phyloP scores from a whole-genome alignment of 2,113 vertebrate genomes.

The Heteronetta atricapilla region DNA sequence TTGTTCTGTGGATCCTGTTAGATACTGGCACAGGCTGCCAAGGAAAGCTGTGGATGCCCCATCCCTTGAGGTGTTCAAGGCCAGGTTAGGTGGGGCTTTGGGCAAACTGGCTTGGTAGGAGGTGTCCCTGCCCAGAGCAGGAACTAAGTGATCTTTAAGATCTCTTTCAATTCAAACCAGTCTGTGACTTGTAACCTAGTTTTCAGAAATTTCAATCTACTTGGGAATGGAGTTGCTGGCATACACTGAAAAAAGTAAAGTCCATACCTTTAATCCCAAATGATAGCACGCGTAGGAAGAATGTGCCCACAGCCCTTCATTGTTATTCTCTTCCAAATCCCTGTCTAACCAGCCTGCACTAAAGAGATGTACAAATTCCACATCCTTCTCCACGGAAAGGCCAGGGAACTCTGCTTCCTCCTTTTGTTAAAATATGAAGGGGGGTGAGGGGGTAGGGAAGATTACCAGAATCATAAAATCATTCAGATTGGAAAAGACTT shows the following conservation, averaged over 20 bases:
- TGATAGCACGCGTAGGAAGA: not conserved
- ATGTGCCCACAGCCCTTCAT: not conserved
- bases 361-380: not conserved
- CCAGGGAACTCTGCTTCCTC: not conserved
- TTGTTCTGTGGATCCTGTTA: not conserved
- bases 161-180: not conserved
- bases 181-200: not conserved
- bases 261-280: not conserved
- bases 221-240: not conserved
- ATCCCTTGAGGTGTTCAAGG: not conserved
- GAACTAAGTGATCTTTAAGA: not conserved
- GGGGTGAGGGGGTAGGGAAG: no score
- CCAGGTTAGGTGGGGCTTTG: not conserved
- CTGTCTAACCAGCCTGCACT: not conserved
- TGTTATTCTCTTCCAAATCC: not conserved
- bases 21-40: not conserved
- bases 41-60: not conserved
- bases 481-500: no score
- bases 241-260: not conserved
- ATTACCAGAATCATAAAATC: no score
- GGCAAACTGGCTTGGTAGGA: not conserved
- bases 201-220: not conserved
- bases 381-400: not conserved
- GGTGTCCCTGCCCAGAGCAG: not conserved
- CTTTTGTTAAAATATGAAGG: not conserved